A percentile compares a stretch with the other conserved stretches of the same genome.
Conservation (phyloP, 2,797 vertebrate genomes). For the Pseudomugil gertrudae region DNA sequence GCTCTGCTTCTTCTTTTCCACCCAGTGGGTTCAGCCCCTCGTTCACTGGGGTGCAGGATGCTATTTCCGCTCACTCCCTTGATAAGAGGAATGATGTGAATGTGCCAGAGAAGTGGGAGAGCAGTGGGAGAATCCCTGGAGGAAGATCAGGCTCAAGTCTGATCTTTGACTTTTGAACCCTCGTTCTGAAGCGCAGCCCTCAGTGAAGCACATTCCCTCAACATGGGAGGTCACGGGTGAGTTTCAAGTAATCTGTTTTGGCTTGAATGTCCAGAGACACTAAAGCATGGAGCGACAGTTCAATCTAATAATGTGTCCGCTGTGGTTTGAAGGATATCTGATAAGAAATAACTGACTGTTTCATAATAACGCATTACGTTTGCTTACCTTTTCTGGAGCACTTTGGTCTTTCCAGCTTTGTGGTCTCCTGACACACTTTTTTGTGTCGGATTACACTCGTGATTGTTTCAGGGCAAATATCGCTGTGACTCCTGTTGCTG, state of each 20-base stretch:
- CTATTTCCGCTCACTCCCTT: conserved; percentile 73
- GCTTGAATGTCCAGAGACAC: conserved; percentile 38
- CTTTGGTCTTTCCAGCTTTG: conserved; percentile 70
- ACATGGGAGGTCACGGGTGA: conserved; percentile 50
- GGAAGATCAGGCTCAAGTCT: conserved; percentile 56
- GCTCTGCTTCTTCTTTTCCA: conserved; percentile 40
- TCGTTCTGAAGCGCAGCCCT: conserved; percentile 56
- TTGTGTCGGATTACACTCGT: conserved; percentile 70
- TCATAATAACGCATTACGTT: background rate
- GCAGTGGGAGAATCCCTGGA: conserved; percentile 61
- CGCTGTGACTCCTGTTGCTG: conserved; percentile 79
- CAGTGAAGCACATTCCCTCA: conserved; percentile 45
- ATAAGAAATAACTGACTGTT: conserved; percentile 1
- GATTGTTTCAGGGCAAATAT: conserved; percentile 80
- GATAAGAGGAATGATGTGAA: conserved; percentile 60
- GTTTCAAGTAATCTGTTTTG: conserved; percentile 56
- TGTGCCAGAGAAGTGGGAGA: conserved; percentile 52
- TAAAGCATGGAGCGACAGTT: conserved; percentile 42
- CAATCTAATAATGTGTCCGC: conserved; percentile 40
- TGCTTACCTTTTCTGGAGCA: conserved; percentile 76
- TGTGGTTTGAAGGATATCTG: conserved; percentile 9
- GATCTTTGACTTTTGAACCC: conserved; percentile 66
- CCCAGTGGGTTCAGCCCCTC: conserved; percentile 48
- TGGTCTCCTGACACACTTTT: conserved; percentile 67
- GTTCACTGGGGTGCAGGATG: conserved; percentile 39